Conservation (phyloP, 2,888 invertebrate species). For the Drosophila kuntzei region DNA sequence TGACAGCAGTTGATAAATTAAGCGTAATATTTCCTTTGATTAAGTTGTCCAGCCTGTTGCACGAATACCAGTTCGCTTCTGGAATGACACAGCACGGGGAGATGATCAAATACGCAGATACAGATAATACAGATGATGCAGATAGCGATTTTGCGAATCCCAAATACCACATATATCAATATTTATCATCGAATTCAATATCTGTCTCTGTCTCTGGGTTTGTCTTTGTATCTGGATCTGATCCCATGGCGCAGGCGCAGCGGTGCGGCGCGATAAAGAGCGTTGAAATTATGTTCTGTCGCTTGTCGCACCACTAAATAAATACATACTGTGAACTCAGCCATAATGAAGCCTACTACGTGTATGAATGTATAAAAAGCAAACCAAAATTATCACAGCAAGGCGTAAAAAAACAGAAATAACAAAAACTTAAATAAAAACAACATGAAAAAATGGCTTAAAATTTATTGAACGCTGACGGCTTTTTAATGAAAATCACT, state of each 20-base stretch:
- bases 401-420: constrained; percentile 38
- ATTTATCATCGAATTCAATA: constrained; percentile 35
- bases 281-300: constrained; percentile 77
- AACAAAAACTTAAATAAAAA: constrained; percentile 27
- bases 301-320: constrained; percentile 66
- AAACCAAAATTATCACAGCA: constrained; percentile 38
- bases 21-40: constrained; percentile 60
- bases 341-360: constrained; percentile 66
- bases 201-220: not conserved
- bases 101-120: constrained; percentile 44
- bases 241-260: constrained; percentile 44
- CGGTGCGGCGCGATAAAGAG: constrained; percentile 71
- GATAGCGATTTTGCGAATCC: constrained; percentile 27
- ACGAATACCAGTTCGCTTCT: constrained; percentile 18
- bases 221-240: constrained; percentile 14
- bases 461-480: constrained; percentile 81
- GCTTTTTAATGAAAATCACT: constrained; percentile 81
- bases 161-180: constrained; percentile 66
- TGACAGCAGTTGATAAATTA: constrained; percentile 70
- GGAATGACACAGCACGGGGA: constrained; percentile 10
- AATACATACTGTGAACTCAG: constrained; percentile 64
- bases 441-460: constrained; percentile 58
- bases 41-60: constrained; percentile 63
- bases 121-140: constrained; percentile 37
- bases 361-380: constrained; percentile 43